Conservation (phyloP, 2,888 invertebrate genomes). For the Pinctada fucata region DNA sequence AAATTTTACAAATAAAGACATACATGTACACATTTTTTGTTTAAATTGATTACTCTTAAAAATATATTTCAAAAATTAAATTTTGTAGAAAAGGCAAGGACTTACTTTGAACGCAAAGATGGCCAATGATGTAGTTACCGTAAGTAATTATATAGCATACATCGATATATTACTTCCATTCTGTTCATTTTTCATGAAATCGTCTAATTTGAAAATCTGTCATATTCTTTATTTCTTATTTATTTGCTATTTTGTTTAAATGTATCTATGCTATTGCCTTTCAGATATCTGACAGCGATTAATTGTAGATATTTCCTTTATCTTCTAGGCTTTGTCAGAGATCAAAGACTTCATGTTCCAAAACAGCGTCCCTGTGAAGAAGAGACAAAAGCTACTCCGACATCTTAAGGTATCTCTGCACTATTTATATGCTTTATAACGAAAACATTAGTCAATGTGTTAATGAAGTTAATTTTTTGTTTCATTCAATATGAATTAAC, state of each 20-base stretch:
- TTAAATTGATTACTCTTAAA: too few relatives aligned
- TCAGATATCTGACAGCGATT: too few relatives aligned
- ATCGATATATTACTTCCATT: too few relatives aligned
- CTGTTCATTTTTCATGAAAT: too few relatives aligned
- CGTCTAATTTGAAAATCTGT: too few relatives aligned
- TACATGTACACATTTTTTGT: too few relatives aligned
- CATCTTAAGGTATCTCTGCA: slow-evolving; percentile 64
- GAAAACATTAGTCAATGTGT: background rate
- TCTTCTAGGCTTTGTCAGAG: slow-evolving; percentile 60
- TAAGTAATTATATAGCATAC: slow-evolving; percentile 37
- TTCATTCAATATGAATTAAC: background rate
- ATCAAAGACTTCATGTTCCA: slow-evolving; percentile 66
- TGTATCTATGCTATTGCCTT: too few relatives aligned
- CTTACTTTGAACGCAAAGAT: slow-evolving; percentile 56
- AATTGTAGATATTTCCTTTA: background rate
- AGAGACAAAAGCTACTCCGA: slow-evolving; percentile 70
- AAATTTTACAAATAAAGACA: too few relatives aligned
- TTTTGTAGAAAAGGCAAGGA: slow-evolving; percentile 59
- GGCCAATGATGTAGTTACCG: slow-evolving; percentile 51
- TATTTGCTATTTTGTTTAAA: too few relatives aligned
- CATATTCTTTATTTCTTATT: too few relatives aligned
- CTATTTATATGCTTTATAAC: background rate
- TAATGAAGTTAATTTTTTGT: too few relatives aligned
- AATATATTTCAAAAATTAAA: too few relatives aligned
- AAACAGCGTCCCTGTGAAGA: slow-evolving; percentile 66